These are phyloP conservation scores for Narcine bancroftii DNA, from an alignment of 2,113 vertebrate species.

Conservation along the genomic window DNA sequence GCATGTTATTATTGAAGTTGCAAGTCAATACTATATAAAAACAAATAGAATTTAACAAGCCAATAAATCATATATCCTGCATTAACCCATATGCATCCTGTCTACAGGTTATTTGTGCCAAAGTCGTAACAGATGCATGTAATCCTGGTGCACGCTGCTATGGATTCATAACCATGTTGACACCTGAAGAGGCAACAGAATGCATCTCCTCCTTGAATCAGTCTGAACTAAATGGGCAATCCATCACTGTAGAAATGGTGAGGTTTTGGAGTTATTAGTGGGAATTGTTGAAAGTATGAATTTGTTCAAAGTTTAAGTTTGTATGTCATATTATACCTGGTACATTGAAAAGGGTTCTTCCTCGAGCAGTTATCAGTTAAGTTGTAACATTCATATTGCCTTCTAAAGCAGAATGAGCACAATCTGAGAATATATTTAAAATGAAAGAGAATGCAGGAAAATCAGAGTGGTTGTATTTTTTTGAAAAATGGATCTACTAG, in stretches of 20 bases:
- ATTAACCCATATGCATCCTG: not conserved
- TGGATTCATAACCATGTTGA: conserved; percentile 90
- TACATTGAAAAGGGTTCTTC: too few species aligned
- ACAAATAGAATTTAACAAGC: not conserved
- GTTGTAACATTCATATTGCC: too few species aligned
- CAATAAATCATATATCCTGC: not conserved
- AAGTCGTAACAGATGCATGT: conserved; percentile 92
- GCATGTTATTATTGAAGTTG: not conserved
- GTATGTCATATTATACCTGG: too few species aligned
- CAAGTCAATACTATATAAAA: not conserved
- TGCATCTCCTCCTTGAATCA: conserved; percentile 86
- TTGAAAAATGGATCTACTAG: too few species aligned
- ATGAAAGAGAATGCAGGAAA: too few species aligned
- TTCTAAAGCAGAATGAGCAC: too few species aligned
- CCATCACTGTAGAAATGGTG: conserved; percentile 93
- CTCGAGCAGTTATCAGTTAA: too few species aligned
- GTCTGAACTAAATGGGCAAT: conserved; percentile 86
- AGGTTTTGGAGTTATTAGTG: conserved; percentile 38
- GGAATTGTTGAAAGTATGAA: conserved; percentile 6
- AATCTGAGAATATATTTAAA: too few species aligned
- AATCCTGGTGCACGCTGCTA: conserved; percentile 94
- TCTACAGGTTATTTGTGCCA: conserved; percentile 82
- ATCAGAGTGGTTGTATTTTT: too few species aligned
- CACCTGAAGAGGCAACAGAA: conserved; percentile 82
- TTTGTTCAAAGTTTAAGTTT: not conserved